Conservation (phyloP, 1,140 invertebrate species). For the Scaptomyza hsui region DNA sequence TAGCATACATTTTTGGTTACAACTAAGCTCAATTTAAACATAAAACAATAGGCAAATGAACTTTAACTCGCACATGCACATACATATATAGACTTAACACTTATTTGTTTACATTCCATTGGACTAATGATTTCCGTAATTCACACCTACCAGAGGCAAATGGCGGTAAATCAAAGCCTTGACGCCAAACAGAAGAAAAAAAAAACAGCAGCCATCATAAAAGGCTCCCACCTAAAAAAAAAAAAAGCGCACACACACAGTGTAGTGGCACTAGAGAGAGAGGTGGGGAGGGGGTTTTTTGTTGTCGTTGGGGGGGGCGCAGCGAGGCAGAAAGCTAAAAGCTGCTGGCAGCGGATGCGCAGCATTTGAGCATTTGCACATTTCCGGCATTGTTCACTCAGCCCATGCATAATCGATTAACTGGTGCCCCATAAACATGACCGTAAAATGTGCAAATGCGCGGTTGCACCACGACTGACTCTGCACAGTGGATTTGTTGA, state of each 20-base stretch:
- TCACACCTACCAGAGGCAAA: constrained; percentile 32
- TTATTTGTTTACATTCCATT: neutral
- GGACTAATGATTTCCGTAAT: constrained; percentile 45
- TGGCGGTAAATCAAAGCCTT: constrained; percentile 44
- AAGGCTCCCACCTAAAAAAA: neutral
- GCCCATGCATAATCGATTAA: constrained; percentile 79
- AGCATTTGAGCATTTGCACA: constrained; percentile 80
- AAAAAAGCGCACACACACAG: too few relatives aligned
- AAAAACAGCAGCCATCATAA: constrained; percentile 25
- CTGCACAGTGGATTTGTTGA: neutral
- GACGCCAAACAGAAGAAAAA: constrained; percentile 18
- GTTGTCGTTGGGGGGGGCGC: neutral
- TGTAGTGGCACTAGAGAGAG: too few relatives aligned
- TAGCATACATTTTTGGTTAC: too few relatives aligned
- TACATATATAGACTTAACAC: constrained; percentile 4
- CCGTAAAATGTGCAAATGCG: constrained; percentile 78
- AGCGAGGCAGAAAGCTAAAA: constrained; percentile 18
- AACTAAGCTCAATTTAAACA: too few relatives aligned
- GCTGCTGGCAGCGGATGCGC: constrained; percentile 56
- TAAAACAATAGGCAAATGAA: too few relatives aligned
- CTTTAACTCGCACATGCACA: too few relatives aligned
- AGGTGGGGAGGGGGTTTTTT: too few relatives aligned
- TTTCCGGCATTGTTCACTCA: constrained; percentile 77
- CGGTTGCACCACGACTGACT: constrained; percentile 22
- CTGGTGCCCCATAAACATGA: constrained; percentile 79